Conservation (phyloP, 2,888 invertebrate species). For the Beris chalybata region DNA sequence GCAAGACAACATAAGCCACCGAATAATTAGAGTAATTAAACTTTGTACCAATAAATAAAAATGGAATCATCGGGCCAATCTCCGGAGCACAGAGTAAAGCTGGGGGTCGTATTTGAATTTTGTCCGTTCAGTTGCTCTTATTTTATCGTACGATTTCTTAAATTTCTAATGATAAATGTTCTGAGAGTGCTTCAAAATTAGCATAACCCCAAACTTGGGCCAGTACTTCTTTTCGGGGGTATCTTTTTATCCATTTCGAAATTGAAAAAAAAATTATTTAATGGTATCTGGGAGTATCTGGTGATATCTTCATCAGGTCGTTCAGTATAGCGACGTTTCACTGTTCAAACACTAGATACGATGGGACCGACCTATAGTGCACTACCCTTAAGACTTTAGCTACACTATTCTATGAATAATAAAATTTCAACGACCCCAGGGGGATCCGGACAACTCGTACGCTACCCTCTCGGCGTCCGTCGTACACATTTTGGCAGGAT, state of each 20-base stretch:
- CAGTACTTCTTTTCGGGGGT: neutral
- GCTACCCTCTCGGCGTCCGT: neutral
- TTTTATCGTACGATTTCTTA: slow-evolving; percentile 10
- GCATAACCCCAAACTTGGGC: slow-evolving; percentile 16
- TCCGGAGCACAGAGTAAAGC: too few relatives aligned
- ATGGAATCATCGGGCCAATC: slow-evolving; percentile 25
- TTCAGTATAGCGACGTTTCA: neutral
- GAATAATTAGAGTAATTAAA: slow-evolving; percentile 38
- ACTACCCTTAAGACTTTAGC: slow-evolving; percentile 4
- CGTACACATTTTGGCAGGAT: slow-evolving; percentile 28
- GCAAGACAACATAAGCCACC: slow-evolving; percentile 34
- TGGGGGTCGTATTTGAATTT: too few relatives aligned
- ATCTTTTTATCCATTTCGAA: slow-evolving; percentile 19
- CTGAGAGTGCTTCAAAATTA: slow-evolving; percentile 23
- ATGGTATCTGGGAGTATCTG: neutral
- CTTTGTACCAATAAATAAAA: slow-evolving; percentile 32
- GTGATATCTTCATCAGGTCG: neutral
- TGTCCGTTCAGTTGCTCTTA: slow-evolving; percentile 7
- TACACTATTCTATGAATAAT: slow-evolving; percentile 37
- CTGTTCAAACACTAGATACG: slow-evolving; percentile 9
- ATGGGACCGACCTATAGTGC: slow-evolving; percentile 23
- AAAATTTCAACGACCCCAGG: slow-evolving; percentile 31
- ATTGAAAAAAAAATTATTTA: neutral
- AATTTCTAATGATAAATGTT: slow-evolving; percentile 34
- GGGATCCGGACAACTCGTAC: slow-evolving; percentile 24